phyloP scores from a whole-genome alignment of 2,888 invertebrate species.

The Copidosoma aretas region DNA sequence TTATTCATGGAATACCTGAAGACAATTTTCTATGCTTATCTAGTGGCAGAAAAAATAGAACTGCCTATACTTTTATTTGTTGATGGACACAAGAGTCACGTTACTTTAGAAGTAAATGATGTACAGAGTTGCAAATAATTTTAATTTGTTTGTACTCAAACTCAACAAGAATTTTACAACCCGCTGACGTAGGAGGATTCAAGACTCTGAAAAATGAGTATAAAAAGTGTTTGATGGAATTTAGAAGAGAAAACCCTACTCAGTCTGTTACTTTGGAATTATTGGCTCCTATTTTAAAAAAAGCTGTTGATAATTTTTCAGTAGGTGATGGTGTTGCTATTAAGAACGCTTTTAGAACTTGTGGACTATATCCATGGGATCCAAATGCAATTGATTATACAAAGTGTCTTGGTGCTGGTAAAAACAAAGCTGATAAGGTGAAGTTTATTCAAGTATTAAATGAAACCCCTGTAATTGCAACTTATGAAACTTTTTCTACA shows the following conservation, averaged over 20 bases:
- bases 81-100: slow-evolving; percentile 49
- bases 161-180: slow-evolving; percentile 47
- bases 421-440: too few species aligned
- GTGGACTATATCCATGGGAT: slow-evolving; percentile 46
- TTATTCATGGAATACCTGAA: slow-evolving; percentile 58
- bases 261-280: slow-evolving; percentile 44
- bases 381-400: slow-evolving; percentile 41
- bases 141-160: slow-evolving; percentile 50
- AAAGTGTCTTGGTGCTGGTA: slow-evolving; percentile 16
- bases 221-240: slow-evolving; percentile 44
- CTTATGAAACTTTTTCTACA: too few species aligned
- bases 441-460: too few species aligned
- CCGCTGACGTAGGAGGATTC: slow-evolving; percentile 47
- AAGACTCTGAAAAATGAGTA: slow-evolving; percentile 44
- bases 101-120: slow-evolving; percentile 42
- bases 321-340: slow-evolving; percentile 18
- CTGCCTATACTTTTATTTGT: slow-evolving; percentile 57
- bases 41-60: slow-evolving; percentile 44
- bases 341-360: slow-evolving; percentile 43
- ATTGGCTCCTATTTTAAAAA: slow-evolving; percentile 46
- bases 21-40: slow-evolving; percentile 50
- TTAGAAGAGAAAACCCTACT: slow-evolving; percentile 43
- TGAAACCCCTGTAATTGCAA: too few species aligned
- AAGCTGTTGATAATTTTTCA: slow-evolving; percentile 19
- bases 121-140: slow-evolving; percentile 46